Conservation (phyloP, 2,113 vertebrate genomes). For the Pseudonaja textilis region DNA sequence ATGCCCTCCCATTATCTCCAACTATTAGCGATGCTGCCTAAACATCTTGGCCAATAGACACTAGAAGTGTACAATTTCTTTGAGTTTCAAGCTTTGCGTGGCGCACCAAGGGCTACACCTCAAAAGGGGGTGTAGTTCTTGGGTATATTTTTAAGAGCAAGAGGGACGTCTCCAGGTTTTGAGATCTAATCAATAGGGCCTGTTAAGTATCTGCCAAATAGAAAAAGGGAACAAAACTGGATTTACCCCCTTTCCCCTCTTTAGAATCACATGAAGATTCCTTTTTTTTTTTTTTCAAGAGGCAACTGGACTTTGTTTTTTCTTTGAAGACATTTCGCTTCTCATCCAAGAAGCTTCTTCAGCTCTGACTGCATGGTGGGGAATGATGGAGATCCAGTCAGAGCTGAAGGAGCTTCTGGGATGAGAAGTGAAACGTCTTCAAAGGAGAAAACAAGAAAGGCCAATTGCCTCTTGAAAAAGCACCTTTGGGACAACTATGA, state of each 20-base stretch:
- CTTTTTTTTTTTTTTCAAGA: no score
- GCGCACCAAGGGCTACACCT: neutral
- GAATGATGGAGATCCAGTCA: no score
- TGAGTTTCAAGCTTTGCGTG: neutral
- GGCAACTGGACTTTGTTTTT: no score
- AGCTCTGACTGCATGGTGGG: no score
- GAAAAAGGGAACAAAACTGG: neutral
- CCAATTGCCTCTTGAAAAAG: no score
- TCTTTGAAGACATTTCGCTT: no score
- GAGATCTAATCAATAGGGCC: neutral
- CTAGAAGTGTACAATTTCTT: neutral
- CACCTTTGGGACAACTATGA: no score
- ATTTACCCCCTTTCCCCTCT: neutral
- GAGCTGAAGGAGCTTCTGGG: no score
- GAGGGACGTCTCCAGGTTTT: neutral
- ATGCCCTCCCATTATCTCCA: neutral
- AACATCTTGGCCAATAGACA: neutral
- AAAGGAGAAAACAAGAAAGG: no score
- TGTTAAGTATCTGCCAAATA: neutral
- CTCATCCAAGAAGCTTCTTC: no score
- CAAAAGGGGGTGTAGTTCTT: neutral
- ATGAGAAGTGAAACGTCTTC: no score
- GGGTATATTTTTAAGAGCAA: neutral
- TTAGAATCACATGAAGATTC: neutral
- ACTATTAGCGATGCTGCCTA: neutral